Conservation (phyloP, 2,113 vertebrate genomes). For the Callionymus lyra region DNA sequence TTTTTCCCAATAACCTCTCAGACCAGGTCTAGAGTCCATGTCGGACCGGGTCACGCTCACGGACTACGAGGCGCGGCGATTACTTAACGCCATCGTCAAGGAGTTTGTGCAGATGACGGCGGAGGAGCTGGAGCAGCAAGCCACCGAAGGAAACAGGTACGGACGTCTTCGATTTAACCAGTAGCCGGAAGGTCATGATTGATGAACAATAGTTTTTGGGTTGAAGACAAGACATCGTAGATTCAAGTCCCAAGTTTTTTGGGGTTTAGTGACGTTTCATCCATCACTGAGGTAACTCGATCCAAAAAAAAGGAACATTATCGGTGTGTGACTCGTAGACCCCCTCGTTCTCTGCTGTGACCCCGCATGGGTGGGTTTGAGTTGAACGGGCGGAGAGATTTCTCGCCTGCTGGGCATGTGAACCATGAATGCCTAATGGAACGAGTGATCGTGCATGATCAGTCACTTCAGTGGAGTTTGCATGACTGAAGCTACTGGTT, state of each 20-base stretch:
- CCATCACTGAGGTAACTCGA: no score
- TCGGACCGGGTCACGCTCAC: constrained; percentile 72
- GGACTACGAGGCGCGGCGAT: constrained; percentile 79
- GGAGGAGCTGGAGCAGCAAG: constrained; percentile 77
- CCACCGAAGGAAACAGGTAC: constrained; percentile 81
- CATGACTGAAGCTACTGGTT: constrained; percentile 48
- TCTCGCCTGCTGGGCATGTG: constrained; percentile 33
- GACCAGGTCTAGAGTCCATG: constrained; percentile 74
- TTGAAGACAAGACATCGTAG: no score
- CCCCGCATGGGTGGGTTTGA: constrained; percentile 56
- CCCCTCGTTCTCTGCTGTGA: constrained; percentile 36
- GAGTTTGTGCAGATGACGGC: constrained; percentile 84
- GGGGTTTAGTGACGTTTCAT: no score
- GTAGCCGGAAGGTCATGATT: no score
- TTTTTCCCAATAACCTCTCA: constrained; percentile 37
- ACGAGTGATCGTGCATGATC: constrained; percentile 46
- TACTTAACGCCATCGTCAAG: constrained; percentile 84
- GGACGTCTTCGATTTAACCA: no score
- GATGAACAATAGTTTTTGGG: no score
- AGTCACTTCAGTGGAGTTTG: constrained; percentile 38
- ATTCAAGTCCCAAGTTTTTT: no score
- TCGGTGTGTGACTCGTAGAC: no score
- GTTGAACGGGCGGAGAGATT: constrained; percentile 22
- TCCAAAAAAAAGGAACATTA: neutral
- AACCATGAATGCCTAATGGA: constrained; percentile 23